A percentile compares a stretch with the other conserved stretches of the same genome.
Evolutionary conservation across 2,113 vertebrate genomes (phyloP).

Genomic region (Carettochelys insculpta): DNA sequence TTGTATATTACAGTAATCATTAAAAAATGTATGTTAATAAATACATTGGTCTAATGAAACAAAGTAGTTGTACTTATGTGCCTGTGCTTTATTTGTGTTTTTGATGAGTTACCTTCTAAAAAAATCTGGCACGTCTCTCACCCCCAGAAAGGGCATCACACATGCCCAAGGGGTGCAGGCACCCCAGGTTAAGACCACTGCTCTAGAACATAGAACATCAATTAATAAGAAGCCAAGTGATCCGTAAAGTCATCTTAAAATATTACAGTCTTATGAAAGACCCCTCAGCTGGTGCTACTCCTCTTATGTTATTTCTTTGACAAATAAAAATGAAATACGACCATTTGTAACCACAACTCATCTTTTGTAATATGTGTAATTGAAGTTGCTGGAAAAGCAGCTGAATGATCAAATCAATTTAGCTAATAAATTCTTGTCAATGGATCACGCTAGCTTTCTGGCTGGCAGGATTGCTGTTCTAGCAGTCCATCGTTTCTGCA

Average conservation of each 20-base stretch:
- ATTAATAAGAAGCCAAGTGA: slow-evolving; percentile 33
- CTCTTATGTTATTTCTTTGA: slow-evolving; percentile 49
- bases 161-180: too few relatives aligned
- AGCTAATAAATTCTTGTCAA: slow-evolving; percentile 27
- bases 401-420: slow-evolving; percentile 50
- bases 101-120: too few relatives aligned
- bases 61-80: too few relatives aligned
- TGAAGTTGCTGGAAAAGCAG: slow-evolving; percentile 34
- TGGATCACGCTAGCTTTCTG: neutral
- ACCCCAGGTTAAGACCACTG: too few relatives aligned
- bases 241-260: slow-evolving; percentile 49
- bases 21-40: too few relatives aligned
- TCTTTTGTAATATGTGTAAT: slow-evolving; percentile 15
- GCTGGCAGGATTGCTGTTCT: slow-evolving; percentile 11
- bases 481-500: neutral
- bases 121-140: too few relatives aligned
- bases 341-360: slow-evolving; percentile 37
- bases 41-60: too few relatives aligned
- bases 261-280: slow-evolving; percentile 46
- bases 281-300: slow-evolving; percentile 45
- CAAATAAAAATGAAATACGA: slow-evolving; percentile 64
- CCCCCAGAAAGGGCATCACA: too few relatives aligned
- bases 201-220: slow-evolving; percentile 28
- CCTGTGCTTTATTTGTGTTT: too few relatives aligned
- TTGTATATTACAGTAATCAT: too few relatives aligned